Evolutionary conservation across 1,140 invertebrate genomes (phyloP), one percentile per base, ranked within the genome.

Genomic region (Helicoverpa zea): DNA sequence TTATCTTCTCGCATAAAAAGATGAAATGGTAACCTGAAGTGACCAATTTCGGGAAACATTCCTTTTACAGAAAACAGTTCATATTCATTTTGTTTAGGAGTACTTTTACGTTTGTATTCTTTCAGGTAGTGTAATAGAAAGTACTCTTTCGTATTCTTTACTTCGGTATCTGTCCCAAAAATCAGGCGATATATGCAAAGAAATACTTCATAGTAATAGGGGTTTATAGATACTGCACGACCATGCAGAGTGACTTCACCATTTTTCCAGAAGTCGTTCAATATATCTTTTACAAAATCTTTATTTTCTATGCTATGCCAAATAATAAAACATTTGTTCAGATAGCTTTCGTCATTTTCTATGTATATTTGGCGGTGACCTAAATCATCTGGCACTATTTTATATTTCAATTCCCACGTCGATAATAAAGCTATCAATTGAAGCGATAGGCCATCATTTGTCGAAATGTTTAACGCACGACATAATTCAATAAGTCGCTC

Each of bases 201-300:
- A 81, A 92, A 95, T 10, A 94, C 88, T 91, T 95, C 95, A 82
- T 95, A 95, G 87, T 91, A 94, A 88, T 95, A 95, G 14, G 92
- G 92, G 88, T 94, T 95, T 58, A 95, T 88, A n/a, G 92, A 92
- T 51, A 95, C 84, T 5, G 88, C 79, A 29, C 90, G 92, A 35
- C 94, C 91, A 85, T 94, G 91, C 68, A 95, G 86, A n/a, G 93
- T 86, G 7, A 95, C 89, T 88, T 95, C 95, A 35, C 95, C 95
- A 82, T 92, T 94, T 87, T 91, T 93, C 91, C 94, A 95, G 80
- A 95, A 91, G 85, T 94, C 92, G 54, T 84, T 92, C 18, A 95
- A 88, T 78, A 95, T 89, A 73, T 95, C 92, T 61, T 82, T 90
- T 77, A 95, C 74, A 80, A 93, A 92, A 56, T 91, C 88, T 85